Percentiles rank a stretch among this genome's conserved stretches.
These are phyloP conservation scores for Sinosuthora webbiana DNA, from an alignment of 2,113 vertebrate species.

Conservation along the genomic window DNA sequence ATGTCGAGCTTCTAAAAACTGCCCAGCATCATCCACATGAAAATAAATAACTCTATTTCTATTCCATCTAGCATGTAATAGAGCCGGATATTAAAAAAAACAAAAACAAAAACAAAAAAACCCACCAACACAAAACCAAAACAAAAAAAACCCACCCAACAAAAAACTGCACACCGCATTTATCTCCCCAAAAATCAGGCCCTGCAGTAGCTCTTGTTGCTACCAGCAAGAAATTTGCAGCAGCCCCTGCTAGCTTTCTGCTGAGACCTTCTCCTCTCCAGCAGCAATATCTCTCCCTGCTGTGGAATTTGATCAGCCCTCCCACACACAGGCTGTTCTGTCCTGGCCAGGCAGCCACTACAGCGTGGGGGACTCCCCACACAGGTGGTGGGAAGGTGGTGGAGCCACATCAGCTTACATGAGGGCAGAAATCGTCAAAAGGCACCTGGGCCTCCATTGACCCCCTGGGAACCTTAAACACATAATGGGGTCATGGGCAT, in stretches of 20 bases:
- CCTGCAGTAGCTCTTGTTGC: not conserved
- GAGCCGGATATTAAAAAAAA: slow-evolving; percentile 2
- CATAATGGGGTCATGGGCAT: accelerated
- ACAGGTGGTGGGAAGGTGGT: not conserved
- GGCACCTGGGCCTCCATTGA: not conserved
- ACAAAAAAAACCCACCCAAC: too few relatives aligned
- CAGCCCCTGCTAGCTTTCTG: not conserved
- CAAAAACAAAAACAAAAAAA: not conserved
- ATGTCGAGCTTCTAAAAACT: slow-evolving; percentile 46
- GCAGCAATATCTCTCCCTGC: not conserved
- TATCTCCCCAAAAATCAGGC: not conserved
- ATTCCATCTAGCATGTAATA: slow-evolving; percentile 13
- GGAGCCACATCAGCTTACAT: not conserved
- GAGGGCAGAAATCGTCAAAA: not conserved
- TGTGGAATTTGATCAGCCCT: slow-evolving; percentile 8
- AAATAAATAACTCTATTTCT: slow-evolving; percentile 68
- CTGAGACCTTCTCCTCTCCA: not conserved
- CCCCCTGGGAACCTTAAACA: not conserved
- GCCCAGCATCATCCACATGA: slow-evolving; percentile 18
- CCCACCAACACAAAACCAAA: too few relatives aligned
- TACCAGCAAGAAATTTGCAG: not conserved
- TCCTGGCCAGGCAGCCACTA: not conserved
- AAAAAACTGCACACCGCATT: not conserved
- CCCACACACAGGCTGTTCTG: not conserved
- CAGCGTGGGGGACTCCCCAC: not conserved